Evolutionary conservation across 1,140 invertebrate genomes (phyloP).

Genomic region (Gonatopus flavifemur): DNA sequence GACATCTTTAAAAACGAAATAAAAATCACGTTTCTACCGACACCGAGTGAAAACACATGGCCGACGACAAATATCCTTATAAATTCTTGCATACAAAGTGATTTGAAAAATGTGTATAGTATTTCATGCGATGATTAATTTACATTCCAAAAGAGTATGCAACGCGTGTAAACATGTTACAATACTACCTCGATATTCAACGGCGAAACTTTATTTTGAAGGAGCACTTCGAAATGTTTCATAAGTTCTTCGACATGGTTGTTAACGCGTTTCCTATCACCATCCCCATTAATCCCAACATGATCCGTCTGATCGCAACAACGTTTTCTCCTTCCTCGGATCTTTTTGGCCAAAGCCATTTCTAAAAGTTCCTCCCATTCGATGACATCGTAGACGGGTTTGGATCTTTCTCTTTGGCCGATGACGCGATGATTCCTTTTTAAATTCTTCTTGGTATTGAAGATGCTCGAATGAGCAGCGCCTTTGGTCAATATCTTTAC

Average conservation of each 20-base stretch:
- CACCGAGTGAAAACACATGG: no score
- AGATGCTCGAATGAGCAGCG: not conserved
- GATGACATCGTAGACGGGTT: slow-evolving; percentile 38
- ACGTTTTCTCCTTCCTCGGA: slow-evolving; percentile 17
- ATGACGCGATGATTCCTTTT: slow-evolving; percentile 13
- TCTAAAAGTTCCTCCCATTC: slow-evolving; percentile 62
- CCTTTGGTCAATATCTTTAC: not conserved
- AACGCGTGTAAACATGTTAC: slow-evolving; percentile 20
- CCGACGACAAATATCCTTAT: no score
- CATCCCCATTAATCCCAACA: not conserved
- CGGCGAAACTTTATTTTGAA: slow-evolving; percentile 38
- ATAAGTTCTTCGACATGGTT: slow-evolving; percentile 28
- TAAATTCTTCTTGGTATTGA: slow-evolving; percentile 11
- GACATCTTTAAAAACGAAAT: no score
- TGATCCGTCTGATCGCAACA: not conserved
- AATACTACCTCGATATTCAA: slow-evolving; percentile 32
- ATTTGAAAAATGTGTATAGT: no score
- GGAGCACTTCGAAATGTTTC: slow-evolving; percentile 46
- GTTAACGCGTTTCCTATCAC: slow-evolving; percentile 15
- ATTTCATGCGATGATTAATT: no score
- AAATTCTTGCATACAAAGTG: no score
- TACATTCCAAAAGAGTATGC: not conserved
- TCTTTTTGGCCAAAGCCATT: slow-evolving; percentile 59
- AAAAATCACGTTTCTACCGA: no score
- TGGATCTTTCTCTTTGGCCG: slow-evolving; percentile 28